phyloP scores from a whole-genome alignment of 1,140 invertebrate genomes.

The Habropoda laboriosa region DNA sequence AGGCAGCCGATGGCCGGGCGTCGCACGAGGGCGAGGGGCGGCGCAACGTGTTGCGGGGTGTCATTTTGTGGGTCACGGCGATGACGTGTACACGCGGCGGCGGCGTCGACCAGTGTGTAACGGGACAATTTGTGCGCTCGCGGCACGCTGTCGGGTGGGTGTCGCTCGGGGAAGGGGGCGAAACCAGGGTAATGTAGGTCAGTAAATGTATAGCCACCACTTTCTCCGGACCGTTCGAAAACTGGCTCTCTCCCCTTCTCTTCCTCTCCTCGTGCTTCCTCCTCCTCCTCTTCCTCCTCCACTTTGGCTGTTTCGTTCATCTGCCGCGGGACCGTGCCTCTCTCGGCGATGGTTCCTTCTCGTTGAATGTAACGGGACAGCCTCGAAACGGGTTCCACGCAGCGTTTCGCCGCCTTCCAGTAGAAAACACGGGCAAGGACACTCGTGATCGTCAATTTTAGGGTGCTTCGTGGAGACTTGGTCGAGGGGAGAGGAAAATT shows the following conservation, averaged over 20 bases:
- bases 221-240: conserved; percentile 80
- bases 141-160: conserved; percentile 61
- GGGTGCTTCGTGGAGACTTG: too few relatives aligned
- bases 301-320: conserved; percentile 39
- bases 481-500: too few relatives aligned
- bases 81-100: conserved; percentile 70
- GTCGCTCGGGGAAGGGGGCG: conserved; percentile 40
- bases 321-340: conserved; percentile 29
- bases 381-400: conserved; percentile 53
- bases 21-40: not conserved
- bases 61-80: conserved; percentile 74
- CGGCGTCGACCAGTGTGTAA: conserved; percentile 67
- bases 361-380: conserved; percentile 47
- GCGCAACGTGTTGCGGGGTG: conserved; percentile 20
- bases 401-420: conserved; percentile 11
- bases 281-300: conserved; percentile 19
- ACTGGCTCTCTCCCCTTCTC: conserved; percentile 64
- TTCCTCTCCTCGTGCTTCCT: not conserved
- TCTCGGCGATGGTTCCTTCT: conserved; percentile 23
- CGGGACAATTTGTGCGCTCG: conserved; percentile 70
- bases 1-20: conserved; percentile 3
- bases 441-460: not conserved
- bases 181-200: conserved; percentile 79
- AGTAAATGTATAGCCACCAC: conserved; percentile 80
- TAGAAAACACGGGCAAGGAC: conserved; percentile 43